These are phyloP conservation scores for Otocyon megalotis DNA, from an alignment of 2,113 vertebrate species.

Conservation along the genomic window DNA sequence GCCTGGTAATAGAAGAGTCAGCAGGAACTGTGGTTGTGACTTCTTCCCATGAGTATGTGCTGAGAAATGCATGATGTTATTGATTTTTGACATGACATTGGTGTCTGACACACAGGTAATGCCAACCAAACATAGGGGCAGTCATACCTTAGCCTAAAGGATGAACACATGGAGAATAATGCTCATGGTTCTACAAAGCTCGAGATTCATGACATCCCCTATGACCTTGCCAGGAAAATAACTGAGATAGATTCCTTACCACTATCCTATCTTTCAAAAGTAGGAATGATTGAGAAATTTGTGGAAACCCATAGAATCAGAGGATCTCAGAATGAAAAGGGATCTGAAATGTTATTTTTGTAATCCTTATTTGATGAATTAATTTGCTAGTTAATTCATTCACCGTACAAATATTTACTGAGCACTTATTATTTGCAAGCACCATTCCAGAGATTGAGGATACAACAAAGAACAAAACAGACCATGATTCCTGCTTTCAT, in stretches of 20 bases:
- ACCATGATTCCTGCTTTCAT: neutral
- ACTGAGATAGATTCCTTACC: neutral
- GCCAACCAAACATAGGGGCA: neutral
- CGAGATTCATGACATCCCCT: neutral
- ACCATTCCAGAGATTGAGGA: neutral
- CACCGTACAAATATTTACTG: neutral
- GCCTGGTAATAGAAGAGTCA: no score
- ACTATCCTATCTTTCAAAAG: neutral
- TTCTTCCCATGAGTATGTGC: neutral
- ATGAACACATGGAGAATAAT: neutral
- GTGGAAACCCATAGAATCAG: neutral
- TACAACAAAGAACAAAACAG: neutral
- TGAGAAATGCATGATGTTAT: neutral
- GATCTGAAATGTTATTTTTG: neutral
- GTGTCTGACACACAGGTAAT: neutral
- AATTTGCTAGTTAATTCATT: neutral
- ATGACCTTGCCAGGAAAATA: neutral
- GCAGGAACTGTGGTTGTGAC: no score
- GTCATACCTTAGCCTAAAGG: neutral
- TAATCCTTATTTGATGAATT: neutral
- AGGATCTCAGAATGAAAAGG: neutral
- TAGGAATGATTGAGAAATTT: neutral
- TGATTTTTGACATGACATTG: neutral
- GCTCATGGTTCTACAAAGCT: neutral
- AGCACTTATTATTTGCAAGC: neutral